Conservation (phyloP, 23 tunicate genomes). For the Diplosoma virens region DNA sequence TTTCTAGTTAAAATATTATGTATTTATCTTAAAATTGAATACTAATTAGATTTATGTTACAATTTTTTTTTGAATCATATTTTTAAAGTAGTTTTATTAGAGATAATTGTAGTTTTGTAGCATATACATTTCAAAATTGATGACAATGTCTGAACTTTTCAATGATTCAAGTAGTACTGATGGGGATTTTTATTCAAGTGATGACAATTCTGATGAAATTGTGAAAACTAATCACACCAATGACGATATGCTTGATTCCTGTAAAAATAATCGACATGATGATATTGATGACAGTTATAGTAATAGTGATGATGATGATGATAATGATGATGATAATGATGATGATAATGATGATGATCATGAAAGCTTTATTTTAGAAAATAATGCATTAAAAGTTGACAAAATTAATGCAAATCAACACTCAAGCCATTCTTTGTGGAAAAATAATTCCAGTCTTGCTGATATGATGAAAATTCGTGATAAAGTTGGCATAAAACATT, state of each 20-base stretch:
- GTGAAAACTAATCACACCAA: no score
- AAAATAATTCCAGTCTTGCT: constrained; percentile 10
- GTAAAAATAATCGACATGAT: no score
- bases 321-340: neutral
- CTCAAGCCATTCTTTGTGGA: neutral
- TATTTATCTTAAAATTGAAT: no score
- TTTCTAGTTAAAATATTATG: no score
- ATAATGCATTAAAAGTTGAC: neutral
- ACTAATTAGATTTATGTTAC: no score
- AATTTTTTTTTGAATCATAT: no score
- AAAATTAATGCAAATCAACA: neutral
- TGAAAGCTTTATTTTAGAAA: neutral
- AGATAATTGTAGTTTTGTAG: no score
- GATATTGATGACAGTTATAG: no score
- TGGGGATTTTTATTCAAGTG: neutral
- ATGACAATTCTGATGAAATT: no score
- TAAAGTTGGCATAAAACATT: constrained; percentile 33
- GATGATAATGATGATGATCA: neutral
- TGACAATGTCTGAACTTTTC: neutral
- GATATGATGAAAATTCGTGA: constrained; percentile 41
- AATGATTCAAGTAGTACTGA: constrained; percentile 4
- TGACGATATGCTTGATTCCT: no score
- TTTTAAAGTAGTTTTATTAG: no score
- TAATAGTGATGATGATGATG: neutral
- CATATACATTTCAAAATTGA: no score